These are phyloP conservation scores for Drepanosiphum platanoidis DNA, from an alignment of 2,888 invertebrate species.

Conservation along the genomic window DNA sequence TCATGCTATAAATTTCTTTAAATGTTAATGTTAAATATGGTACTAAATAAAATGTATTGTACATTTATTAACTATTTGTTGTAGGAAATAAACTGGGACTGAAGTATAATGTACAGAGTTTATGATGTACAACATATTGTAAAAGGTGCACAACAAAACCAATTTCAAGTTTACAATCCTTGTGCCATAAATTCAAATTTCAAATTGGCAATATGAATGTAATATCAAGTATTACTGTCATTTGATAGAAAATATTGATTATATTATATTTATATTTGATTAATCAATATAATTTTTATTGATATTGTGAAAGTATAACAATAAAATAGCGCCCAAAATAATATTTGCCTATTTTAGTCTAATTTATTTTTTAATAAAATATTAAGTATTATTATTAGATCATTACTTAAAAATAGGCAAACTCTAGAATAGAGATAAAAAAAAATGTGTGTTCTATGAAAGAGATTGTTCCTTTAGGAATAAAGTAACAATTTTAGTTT, in stretches of 20 bases:
- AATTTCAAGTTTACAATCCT: slow-evolving; percentile 5
- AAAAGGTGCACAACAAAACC: slow-evolving; percentile 27
- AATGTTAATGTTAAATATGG: neutral
- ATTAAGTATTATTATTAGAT: slow-evolving; percentile 44
- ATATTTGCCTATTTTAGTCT: slow-evolving; percentile 28
- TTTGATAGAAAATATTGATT: slow-evolving; percentile 35
- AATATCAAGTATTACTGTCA: slow-evolving; percentile 42
- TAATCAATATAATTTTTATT: slow-evolving; percentile 25
- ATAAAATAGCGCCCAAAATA: slow-evolving; percentile 23
- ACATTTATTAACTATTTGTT: slow-evolving; percentile 28
- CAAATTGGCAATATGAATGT: slow-evolving; percentile 48
- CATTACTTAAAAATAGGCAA: slow-evolving; percentile 39
- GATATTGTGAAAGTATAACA: slow-evolving; percentile 19
- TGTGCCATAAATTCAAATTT: slow-evolving; percentile 53
- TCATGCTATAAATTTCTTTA: slow-evolving; percentile 4
- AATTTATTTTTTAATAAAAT: slow-evolving; percentile 25
- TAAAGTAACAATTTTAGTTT: slow-evolving; percentile 34
- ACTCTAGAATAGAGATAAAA: slow-evolving; percentile 20
- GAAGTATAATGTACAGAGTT: slow-evolving; percentile 24
- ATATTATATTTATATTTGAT: too few species aligned
- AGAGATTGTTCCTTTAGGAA: slow-evolving; percentile 54
- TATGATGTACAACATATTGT: slow-evolving; percentile 31
- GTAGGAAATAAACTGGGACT: slow-evolving; percentile 58
- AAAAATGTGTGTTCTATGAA: slow-evolving; percentile 39
- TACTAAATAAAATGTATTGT: neutral